Evolutionary conservation across 2,888 invertebrate genomes (phyloP).

Genomic region (Eristalinus sepulchralis): DNA sequence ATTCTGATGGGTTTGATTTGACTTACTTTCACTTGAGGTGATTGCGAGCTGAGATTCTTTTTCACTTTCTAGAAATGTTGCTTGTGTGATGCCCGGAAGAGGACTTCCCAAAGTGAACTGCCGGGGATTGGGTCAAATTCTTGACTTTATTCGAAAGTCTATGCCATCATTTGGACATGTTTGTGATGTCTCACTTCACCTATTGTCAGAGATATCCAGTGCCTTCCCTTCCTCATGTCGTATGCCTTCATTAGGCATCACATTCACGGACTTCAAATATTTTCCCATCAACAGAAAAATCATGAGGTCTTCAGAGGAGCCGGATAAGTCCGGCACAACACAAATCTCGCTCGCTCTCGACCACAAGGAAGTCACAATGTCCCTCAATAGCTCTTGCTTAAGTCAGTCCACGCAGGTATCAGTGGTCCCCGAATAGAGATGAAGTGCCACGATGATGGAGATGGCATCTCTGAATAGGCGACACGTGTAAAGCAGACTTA

Average conservation of each 20-base stretch:
- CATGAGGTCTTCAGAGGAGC: not conserved
- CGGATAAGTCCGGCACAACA: not conserved
- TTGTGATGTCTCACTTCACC: too few species aligned
- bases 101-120: too few species aligned
- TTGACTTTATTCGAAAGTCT: too few species aligned
- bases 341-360: not conserved
- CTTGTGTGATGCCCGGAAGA: not conserved
- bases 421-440: not conserved
- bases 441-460: conserved; percentile 4
- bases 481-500: not conserved
- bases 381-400: not conserved
- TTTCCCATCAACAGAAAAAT: not conserved
- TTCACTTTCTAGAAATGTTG: not conserved
- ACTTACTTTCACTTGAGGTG: conserved; percentile 48
- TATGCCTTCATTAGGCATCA: not conserved
- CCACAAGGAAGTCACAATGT: not conserved
- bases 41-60: not conserved
- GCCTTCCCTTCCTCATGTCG: not conserved
- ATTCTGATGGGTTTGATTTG: conserved; percentile 32
- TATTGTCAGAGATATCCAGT: too few species aligned
- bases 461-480: conserved; percentile 8
- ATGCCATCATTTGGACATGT: too few species aligned
- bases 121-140: too few species aligned
- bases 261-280: not conserved
- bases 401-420: not conserved